A percentile compares a stretch with the other conserved stretches of the same genome.
phyloP scores from a whole-genome alignment of 1,140 invertebrate species.

The Heliconius hewitsoni region DNA sequence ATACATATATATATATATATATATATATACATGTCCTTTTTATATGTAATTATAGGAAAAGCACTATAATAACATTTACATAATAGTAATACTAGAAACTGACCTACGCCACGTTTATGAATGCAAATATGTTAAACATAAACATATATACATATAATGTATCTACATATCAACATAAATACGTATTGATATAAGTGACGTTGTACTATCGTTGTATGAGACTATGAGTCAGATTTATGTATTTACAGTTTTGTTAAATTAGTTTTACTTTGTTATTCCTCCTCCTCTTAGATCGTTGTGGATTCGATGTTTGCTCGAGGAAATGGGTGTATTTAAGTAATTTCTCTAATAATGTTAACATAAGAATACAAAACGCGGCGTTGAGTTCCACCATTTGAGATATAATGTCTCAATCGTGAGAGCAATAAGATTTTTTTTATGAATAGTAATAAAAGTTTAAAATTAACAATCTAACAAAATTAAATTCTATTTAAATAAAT shows the following conservation, averaged over 20 bases:
- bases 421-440: no score
- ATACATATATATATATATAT: neutral
- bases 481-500: no score
- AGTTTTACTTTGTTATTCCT: neutral
- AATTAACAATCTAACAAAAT: no score
- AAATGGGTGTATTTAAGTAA: no score
- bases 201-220: neutral
- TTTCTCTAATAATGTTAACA: neutral
- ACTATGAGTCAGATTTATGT: conserved; percentile 10
- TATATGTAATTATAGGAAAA: neutral
- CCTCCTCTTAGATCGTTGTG: neutral
- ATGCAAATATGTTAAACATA: conserved; percentile 16
- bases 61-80: conserved; percentile 8
- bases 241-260: neutral
- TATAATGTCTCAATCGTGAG: neutral
- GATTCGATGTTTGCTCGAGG: no score
- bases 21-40: neutral
- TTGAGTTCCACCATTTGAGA: neutral
- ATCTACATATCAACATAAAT: conserved; percentile 4
- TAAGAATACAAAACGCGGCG: neutral
- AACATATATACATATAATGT: conserved; percentile 14
- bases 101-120: conserved; percentile 22
- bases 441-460: no score
- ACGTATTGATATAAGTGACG: conserved; percentile 15
- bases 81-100: conserved; percentile 16